Evolutionary conservation across 2,797 vertebrate genomes (phyloP), one percentile per base, ranked within the genome.

Genomic region (Hydrophis major): DNA sequence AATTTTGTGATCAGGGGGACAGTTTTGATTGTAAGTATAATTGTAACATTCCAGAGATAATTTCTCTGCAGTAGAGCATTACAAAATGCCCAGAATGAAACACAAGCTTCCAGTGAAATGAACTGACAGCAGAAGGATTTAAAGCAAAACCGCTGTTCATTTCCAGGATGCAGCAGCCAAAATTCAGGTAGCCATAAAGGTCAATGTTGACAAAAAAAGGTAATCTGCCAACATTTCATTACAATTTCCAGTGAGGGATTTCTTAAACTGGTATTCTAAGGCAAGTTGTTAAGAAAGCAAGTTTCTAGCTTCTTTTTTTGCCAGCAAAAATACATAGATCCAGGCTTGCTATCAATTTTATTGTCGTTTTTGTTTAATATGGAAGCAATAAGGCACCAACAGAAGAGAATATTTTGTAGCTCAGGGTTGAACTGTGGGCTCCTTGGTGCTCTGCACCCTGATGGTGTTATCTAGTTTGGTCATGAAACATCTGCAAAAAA

Each of bases 11-110:
- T 42, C 37, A 5, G 37, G 25, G 37, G 20, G 74, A 47, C 74
- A 74, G 50, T 42, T 89, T 60, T 56, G 37, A 50, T 78, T 88
- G 88, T 88, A 88, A 90, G 83, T 57, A 93, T 88, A 88, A 42
- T 2, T 83, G 66, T 14, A 88, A 91, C 28, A 60, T 55, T 60
- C 42, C n/a, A 88, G 91, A 56, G 47, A 91, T 61, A 88, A 89
- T 61, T 20, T 87, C 32, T 87, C 50, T 32, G 10, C 59, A 57
- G 69, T 32, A 90, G n/a, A 59, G 37, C 13, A 50, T 28, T 18
- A 57, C 47, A 90, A 89, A 66, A 56, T 63, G 18, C 86, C 56
- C 37, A 50, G 37, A 25, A 87, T 87, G 20, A 87, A 93, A 90
- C 60, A 28, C 56, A 89, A 93, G 55, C 25, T 7, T 18, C 37